Evolutionary conservation across 2,888 invertebrate species (phyloP), one percentile per base, ranked within the genome.

Genomic region (Pemphredon lugubris): DNA sequence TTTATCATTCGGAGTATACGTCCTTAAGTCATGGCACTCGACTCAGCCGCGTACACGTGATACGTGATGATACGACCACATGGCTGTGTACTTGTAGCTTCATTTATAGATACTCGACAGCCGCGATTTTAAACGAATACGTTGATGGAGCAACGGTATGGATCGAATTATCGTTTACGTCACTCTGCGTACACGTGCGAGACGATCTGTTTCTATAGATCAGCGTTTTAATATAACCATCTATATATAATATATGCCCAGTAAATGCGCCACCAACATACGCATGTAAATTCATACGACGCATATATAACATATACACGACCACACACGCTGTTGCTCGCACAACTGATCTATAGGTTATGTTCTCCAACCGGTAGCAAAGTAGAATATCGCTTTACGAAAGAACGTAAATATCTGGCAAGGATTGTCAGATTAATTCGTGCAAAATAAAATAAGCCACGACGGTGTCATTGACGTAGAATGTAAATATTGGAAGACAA

Each of bases 121-220:
- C 20, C 26, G 30, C 23, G 18, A 9, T 63, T 39, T 61, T 61
- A 69, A 69, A 69, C 60, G 61, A 71, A 69, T 57, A 57, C 61
- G 45, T 34, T 42, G 47, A 57, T 48, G 63, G 34, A n/a, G n/a
- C 34, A 57, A 71, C 42, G 55, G 55, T 53, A 51, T 69, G 57
- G 50, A 64, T 71, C 48, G 53, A 71, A 72, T 72, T 64, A 71
- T 72, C 63, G 39, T 64, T 72, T 71, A 58, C 63, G 71, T 71
- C 64, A 71, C 57, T 30, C 37, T 55, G 16, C 54, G 61, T 50
- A 42, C 71, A 63, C 48, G 71, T 44, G 53, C 58, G 30, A 32
- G 6, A 5, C 48, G 63, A 63, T 53, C 71, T 58, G 7, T 16
- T 37, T 26, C 45, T 40, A 32, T 39, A 39, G 30, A 55, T 16